Evolutionary conservation across 2,113 vertebrate genomes (phyloP), one percentile per base, ranked within the genome.

Genomic region (Lophochroa leadbeateri): DNA sequence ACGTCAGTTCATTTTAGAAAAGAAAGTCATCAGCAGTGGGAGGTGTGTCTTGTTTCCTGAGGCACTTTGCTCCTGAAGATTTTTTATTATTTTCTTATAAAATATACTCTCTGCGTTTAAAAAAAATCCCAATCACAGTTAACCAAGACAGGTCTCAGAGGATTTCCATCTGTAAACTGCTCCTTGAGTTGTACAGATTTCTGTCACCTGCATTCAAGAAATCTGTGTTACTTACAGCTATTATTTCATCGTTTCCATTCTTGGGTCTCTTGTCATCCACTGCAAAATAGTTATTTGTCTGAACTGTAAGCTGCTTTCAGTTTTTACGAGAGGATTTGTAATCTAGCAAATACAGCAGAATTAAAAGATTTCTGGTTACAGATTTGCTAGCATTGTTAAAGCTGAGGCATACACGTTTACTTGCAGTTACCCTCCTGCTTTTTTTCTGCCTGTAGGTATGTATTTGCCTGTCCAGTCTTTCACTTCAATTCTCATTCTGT

Each of bases 311-410:
- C 94, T 94, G 86, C 95, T 96, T 94, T 96, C 37, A 13, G 81
- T 97, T 94, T 95, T 95, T 95, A 89, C 58, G 77, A 87, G 83
- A 91, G 96, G 91, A 95, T 96, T 96, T 95, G 86, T 96, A 96
- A 96, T 91, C 96, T 96, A 91, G 93, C 94, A 70, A 95, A 82
- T 82, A 70, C 74, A 85, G 74, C 77, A 92, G 94, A 97, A 94
- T 96, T 94, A 92, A 95, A 95, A 96, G 94, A 74, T 96, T 94
- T 65, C 63, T 94, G 63, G 24, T 91, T 79, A 72, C 81, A 87
- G 71, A 88, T 94, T 97, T 89, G 92, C 44, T 55, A 10, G 63
- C 7, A 1, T 82, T 94, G 74, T 2, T 71, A 79, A 82, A 92
- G 58, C 82, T 67, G 81, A 86, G 74, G 49, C 37, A 28, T 41